A percentile compares a stretch with the other conserved stretches of the same genome.
These are phyloP conservation scores for Enteromius afrohamiltoni DNA, from an alignment of 2,797 vertebrate genomes.

Conservation along the genomic window DNA sequence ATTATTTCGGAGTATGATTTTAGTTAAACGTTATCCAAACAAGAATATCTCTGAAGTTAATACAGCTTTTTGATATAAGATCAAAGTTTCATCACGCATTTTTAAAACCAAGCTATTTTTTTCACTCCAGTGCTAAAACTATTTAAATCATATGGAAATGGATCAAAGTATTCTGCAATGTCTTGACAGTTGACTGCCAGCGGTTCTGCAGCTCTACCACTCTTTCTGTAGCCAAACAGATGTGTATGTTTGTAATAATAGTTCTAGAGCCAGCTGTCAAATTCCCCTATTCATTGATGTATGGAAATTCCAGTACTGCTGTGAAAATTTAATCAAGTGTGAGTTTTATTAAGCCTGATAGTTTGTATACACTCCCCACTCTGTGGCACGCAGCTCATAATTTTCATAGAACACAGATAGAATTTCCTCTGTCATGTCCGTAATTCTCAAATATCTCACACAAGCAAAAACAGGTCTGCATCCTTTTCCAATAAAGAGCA, in stretches of 20 bases:
- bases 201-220: conserved; percentile 58
- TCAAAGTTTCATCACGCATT: neutral
- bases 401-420: neutral
- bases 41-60: neutral
- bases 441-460: neutral
- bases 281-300: conserved; percentile 10
- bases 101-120: conserved; percentile 40
- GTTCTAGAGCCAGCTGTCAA: conserved; percentile 42
- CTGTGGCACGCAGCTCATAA: neutral
- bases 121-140: conserved; percentile 27
- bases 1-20: neutral
- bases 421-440: conserved; percentile 1
- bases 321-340: neutral
- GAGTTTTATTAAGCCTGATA: conserved; percentile 13
- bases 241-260: conserved; percentile 58
- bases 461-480: conserved; percentile 2
- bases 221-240: conserved; percentile 47
- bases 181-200: conserved; percentile 67
- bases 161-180: conserved; percentile 69
- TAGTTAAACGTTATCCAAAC: neutral
- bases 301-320: conserved; percentile 9
- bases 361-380: conserved; percentile 9
- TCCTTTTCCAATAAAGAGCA: neutral
- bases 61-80: conserved; percentile 1
- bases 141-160: conserved; percentile 61